Evolutionary conservation across 2,797 vertebrate genomes (phyloP).

Genomic region (Crax fasciolata): DNA sequence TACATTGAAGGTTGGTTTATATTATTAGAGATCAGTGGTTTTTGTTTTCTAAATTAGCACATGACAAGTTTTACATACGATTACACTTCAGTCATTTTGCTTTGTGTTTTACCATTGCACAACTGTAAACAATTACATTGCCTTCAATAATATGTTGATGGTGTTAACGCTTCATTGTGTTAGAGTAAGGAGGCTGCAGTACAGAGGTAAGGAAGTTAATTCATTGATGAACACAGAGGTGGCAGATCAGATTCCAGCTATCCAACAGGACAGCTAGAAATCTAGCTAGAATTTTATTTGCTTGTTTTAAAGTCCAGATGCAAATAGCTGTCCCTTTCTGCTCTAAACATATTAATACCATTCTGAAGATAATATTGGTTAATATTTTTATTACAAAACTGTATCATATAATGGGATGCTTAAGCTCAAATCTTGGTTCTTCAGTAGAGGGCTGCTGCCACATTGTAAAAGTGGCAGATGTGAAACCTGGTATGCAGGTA

Average conservation of each 20-base stretch:
- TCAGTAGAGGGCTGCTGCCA: not conserved
- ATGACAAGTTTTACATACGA: not conserved
- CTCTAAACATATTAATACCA: not conserved
- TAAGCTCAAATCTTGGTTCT: not conserved
- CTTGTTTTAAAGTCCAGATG: not conserved
- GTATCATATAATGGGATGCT: not conserved
- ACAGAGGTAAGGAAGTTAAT: accelerated
- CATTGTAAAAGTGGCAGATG: not conserved
- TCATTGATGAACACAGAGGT: not conserved
- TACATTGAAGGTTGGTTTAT: not conserved
- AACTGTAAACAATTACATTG: not conserved
- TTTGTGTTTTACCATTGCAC: slow-evolving; percentile 15
- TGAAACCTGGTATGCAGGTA: not conserved
- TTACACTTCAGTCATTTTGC: slow-evolving; percentile 12
- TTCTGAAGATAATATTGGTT: not conserved
- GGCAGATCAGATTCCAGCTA: not conserved
- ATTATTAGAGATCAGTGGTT: not conserved
- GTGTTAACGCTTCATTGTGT: not conserved
- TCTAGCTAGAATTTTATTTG: not conserved
- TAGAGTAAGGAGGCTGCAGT: not conserved
- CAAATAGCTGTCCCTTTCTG: not conserved
- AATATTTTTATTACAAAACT: not conserved
- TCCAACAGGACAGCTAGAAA: not conserved
- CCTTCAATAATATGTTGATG: not conserved
- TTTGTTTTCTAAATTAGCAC: not conserved